A percentile compares a stretch with the other conserved stretches of the same genome.
These are phyloP conservation scores for Brachycybe producta DNA, from an alignment of 2,888 invertebrate genomes.

Conservation along the genomic window DNA sequence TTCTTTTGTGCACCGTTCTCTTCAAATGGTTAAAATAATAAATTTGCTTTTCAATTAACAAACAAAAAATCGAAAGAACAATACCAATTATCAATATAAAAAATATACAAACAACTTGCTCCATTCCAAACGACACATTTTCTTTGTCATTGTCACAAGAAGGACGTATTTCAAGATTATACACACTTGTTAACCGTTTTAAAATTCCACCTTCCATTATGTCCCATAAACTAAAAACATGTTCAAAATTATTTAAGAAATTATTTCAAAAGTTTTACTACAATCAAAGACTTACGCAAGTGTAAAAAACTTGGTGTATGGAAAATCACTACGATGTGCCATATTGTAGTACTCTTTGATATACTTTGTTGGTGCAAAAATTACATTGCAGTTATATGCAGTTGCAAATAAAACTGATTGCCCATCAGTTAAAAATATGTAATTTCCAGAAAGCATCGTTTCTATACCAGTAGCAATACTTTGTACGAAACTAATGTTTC, in stretches of 20 bases:
- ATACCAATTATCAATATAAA: slow-evolving; percentile 3
- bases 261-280: not conserved
- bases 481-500: slow-evolving; percentile 8
- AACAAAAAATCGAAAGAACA: too few species aligned
- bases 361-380: slow-evolving; percentile 13
- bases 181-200: slow-evolving; percentile 2
- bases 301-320: slow-evolving; percentile 13
- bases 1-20: too few species aligned
- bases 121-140: slow-evolving; percentile 8
- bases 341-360: slow-evolving; percentile 12
- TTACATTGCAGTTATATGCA: slow-evolving; percentile 6
- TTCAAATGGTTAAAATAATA: too few species aligned
- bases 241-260: not conserved
- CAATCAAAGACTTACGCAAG: not conserved
- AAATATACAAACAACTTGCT: slow-evolving; percentile 11
- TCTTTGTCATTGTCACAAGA: not conserved
- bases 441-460: slow-evolving; percentile 3
- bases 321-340: slow-evolving; percentile 14
- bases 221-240: slow-evolving; percentile 3
- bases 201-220: slow-evolving; percentile 15
- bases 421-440: slow-evolving; percentile 10
- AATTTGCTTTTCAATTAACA: too few species aligned
- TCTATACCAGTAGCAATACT: slow-evolving; percentile 4
- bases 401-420: slow-evolving; percentile 7
- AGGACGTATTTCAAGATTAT: slow-evolving; percentile 6